Evolutionary conservation across 2,797 vertebrate genomes (phyloP).

Genomic region (Mergus octosetaceus): DNA sequence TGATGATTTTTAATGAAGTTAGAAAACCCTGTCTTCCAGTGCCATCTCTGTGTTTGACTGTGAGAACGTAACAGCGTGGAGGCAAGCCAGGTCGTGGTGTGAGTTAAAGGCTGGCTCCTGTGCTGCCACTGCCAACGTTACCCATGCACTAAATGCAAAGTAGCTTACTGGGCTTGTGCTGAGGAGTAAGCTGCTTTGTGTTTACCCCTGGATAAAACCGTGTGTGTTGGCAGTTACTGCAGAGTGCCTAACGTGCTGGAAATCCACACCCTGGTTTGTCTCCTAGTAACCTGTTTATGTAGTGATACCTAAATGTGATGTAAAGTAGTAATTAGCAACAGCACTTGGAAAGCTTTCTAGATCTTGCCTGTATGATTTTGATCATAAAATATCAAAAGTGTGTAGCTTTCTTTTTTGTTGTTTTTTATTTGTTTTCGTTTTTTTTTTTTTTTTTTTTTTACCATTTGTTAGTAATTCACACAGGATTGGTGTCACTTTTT

Average conservation of each 20-base stretch:
- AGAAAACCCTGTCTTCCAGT: slow-evolving; percentile 32
- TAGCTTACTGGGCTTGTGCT: background rate
- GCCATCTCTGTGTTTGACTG: slow-evolving; percentile 10
- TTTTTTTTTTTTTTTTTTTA: background rate
- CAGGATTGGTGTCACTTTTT: slow-evolving; percentile 41
- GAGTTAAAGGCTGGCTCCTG: background rate
- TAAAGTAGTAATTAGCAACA: background rate
- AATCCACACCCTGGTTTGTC: slow-evolving; percentile 41
- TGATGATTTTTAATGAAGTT: background rate
- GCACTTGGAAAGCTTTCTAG: background rate
- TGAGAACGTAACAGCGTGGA: background rate
- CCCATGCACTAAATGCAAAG: background rate
- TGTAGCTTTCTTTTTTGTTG: background rate
- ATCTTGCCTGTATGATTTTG: slow-evolving; percentile 37
- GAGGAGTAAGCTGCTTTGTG: background rate
- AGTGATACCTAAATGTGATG: slow-evolving; percentile 5
- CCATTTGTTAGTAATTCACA: slow-evolving; percentile 48
- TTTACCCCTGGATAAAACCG: background rate
- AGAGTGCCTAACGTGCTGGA: background rate
- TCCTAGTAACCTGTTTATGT: slow-evolving; percentile 15
- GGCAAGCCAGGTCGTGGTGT: background rate
- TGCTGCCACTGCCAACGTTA: background rate
- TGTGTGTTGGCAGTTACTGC: background rate
- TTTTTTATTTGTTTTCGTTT: background rate
- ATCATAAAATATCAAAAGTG: slow-evolving; percentile 50